Percentiles rank a stretch among this genome's conserved stretches.
These are phyloP conservation scores for Archocentrus centrarchus DNA, from an alignment of 2,113 vertebrate species.

Conservation along the genomic window DNA sequence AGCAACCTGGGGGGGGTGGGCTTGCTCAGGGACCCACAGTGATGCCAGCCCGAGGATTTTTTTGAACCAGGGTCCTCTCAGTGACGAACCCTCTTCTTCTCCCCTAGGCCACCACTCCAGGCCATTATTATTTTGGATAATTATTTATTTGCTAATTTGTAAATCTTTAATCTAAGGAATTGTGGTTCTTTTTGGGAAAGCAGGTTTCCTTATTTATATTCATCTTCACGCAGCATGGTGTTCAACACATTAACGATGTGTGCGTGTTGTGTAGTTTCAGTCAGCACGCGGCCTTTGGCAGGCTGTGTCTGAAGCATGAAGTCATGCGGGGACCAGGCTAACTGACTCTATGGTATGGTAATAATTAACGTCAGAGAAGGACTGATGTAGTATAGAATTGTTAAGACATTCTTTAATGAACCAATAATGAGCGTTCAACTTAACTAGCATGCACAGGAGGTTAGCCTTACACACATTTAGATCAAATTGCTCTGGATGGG, in stretches of 20 bases:
- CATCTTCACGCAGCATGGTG: not conserved
- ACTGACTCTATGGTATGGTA: conserved; percentile 35
- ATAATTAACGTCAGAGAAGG: conserved; percentile 31
- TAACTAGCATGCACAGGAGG: conserved; percentile 46
- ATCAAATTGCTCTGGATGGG: conserved; percentile 46
- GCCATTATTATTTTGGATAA: not conserved
- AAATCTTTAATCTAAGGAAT: not conserved
- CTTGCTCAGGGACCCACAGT: too few relatives aligned
- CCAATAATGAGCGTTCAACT: conserved; percentile 60
- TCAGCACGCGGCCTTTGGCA: not conserved
- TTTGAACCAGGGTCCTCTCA: too few relatives aligned
- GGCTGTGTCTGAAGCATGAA: not conserved
- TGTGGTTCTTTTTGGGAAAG: not conserved
- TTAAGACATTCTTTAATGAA: conserved; percentile 34
- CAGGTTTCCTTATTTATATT: not conserved
- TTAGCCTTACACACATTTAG: conserved; percentile 38
- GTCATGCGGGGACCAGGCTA: not conserved
- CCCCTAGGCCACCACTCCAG: too few relatives aligned
- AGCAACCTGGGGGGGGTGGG: too few relatives aligned
- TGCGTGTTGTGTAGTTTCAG: not conserved
- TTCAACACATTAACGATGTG: not conserved
- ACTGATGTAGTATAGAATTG: conserved; percentile 40
- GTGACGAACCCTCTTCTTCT: too few relatives aligned
- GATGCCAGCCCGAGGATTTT: too few relatives aligned
- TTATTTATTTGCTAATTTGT: conserved; percentile 9